Base-by-base conservation (phyloP, 2,797 vertebrate genomes). In the Malacoctenus gilli region DNA sequence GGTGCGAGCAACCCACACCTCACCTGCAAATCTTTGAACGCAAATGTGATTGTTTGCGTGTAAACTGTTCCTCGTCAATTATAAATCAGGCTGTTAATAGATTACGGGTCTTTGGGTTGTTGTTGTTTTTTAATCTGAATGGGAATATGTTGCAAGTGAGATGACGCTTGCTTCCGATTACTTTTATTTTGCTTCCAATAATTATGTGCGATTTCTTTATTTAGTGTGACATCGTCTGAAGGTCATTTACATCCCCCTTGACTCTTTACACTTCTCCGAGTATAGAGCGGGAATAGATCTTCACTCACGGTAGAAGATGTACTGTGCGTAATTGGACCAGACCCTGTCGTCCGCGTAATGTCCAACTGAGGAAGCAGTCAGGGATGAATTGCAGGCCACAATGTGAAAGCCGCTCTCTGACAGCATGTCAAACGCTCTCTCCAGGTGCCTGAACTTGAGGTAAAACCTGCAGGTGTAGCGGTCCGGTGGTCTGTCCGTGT, bases 231-330 rank as follows among this genome's bases (percentile, higher is more conserved):
- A 19, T 20, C 38, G 21, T 36, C n/a, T 64, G 37, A 38, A 36
- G 44, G 42, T 35, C 35, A 28, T 54, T 47, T 46, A 22, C 8
- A 15, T 37, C n/a, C 10, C 4, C 1, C 38, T 47, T n/a, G 44
- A 20, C 18, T 59, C n/a, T 22, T 20, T 23, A 37, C 8, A 40
- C 39, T 23, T 41, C 22, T 38, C 13, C 57, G 23, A 59, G 4
- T 22, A 50, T 16, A 53, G 38, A 50, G 30, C 12, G 52, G 8
- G 55, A 81, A 51, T 34, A 71, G 76, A 68, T 25, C 49, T 71
- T 47, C 86, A 99, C 97, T 99, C 94, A 99, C 97, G 96, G 92
- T 98, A 99, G 89, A 99, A 99, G 94, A 99, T 95, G 11, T 99
- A 99, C 89, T 98, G 96, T 2, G 96, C 95, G 89, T 95, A 96